phyloP scores from a whole-genome alignment of 2,888 invertebrate species.

The Drosophila putrida region DNA sequence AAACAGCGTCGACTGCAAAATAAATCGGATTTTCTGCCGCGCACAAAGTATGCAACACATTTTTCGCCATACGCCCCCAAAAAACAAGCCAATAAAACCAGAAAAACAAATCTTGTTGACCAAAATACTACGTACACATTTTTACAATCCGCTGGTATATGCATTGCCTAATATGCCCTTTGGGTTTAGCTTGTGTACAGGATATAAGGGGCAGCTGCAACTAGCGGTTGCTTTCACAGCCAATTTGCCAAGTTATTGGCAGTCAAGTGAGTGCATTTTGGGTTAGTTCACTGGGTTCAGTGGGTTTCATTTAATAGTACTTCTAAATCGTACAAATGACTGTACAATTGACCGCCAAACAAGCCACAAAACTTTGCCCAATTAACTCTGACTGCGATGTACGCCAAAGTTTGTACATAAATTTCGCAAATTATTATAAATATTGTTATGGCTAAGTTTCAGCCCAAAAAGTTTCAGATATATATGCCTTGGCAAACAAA shows the following conservation, averaged over 20 bases:
- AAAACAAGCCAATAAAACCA: too few relatives aligned
- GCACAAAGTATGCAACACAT: conserved; percentile 18
- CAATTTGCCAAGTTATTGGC: conserved; percentile 35
- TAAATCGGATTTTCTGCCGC: conserved; percentile 3
- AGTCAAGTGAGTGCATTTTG: conserved; percentile 32
- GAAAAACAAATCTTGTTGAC: neutral
- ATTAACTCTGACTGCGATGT: conserved; percentile 52
- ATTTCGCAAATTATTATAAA: conserved; percentile 66
- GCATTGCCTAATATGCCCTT: neutral
- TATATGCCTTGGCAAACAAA: conserved; percentile 4
- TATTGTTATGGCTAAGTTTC: conserved; percentile 51
- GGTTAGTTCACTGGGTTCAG: conserved; percentile 12
- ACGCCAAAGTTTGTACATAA: conserved; percentile 65
- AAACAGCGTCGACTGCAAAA: neutral
- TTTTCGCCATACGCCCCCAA: neutral
- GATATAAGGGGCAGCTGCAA: conserved; percentile 15
- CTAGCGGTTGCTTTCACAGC: conserved; percentile 14
- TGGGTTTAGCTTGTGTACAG: neutral
- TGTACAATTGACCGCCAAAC: conserved; percentile 65
- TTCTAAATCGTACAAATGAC: conserved; percentile 49
- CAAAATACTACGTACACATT: conserved; percentile 3
- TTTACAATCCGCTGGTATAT: neutral
- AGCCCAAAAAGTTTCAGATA: conserved; percentile 24
- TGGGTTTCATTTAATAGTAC: conserved; percentile 12
- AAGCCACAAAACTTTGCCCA: conserved; percentile 65